Conservation (phyloP, 1,140 invertebrate species). For the Harlomillsia oculata region DNA sequence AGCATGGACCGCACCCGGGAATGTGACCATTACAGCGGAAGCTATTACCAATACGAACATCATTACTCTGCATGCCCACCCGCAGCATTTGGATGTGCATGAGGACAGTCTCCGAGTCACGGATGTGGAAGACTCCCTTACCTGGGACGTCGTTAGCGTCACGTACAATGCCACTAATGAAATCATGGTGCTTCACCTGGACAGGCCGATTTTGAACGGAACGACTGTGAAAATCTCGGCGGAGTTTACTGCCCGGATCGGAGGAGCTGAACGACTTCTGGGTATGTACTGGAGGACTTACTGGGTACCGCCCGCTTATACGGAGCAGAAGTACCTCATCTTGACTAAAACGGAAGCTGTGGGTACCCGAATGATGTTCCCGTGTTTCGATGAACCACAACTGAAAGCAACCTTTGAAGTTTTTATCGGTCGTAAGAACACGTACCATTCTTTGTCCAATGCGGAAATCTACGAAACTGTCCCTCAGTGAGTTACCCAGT, state of each 20-base stretch:
- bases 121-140: not conserved
- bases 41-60: not conserved
- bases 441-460: not conserved
- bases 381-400: conserved; percentile 83
- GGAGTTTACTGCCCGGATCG: not conserved
- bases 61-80: conserved; percentile 1
- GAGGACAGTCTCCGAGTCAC: no score
- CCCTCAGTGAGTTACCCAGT: not conserved
- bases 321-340: conserved; percentile 56
- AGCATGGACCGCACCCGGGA: not conserved
- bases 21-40: not conserved
- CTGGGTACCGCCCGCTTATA: not conserved
- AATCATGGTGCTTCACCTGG: not conserved
- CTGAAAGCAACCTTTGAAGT: conserved; percentile 64
- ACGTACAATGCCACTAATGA: not conserved
- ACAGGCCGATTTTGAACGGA: not conserved
- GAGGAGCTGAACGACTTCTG: not conserved
- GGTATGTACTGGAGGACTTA: not conserved
- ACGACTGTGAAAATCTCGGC: not conserved
- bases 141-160: not conserved
- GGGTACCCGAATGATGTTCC: conserved; percentile 63
- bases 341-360: conserved; percentile 88
- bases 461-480: not conserved
- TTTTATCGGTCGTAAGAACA: conserved; percentile 36
- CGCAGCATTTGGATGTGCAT: not conserved